A percentile compares a stretch with the other conserved stretches of the same genome.
phyloP scores from a whole-genome alignment of 1,140 invertebrate species.

The Andrena cerasifolii region DNA sequence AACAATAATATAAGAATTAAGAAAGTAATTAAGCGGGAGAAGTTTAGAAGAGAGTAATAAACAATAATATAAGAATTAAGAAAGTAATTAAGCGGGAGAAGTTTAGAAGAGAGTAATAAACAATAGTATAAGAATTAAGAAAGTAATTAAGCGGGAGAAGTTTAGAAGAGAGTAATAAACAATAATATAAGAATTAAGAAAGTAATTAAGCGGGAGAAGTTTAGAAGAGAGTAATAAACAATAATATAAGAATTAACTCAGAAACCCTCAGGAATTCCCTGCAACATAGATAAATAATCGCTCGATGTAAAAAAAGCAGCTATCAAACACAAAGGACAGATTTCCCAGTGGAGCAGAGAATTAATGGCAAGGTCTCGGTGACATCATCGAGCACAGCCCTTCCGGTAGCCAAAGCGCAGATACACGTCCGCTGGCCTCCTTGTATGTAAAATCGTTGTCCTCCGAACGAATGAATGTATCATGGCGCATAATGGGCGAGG shows the following conservation, averaged over 20 bases:
- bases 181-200: too few relatives aligned
- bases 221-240: too few relatives aligned
- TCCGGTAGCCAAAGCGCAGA: slow-evolving; percentile 36
- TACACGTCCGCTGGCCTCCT: slow-evolving; percentile 41
- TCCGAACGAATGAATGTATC: slow-evolving; percentile 69
- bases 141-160: too few relatives aligned
- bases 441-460: slow-evolving; percentile 63
- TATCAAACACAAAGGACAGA: not conserved
- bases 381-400: slow-evolving; percentile 15
- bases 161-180: too few relatives aligned
- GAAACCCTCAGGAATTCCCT: not conserved
- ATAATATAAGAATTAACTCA: not conserved
- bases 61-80: too few relatives aligned
- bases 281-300: not conserved
- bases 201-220: too few relatives aligned
- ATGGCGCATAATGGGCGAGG: slow-evolving; percentile 75
- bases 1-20: too few relatives aligned
- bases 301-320: not conserved
- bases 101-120: too few relatives aligned
- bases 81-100: too few relatives aligned
- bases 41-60: too few relatives aligned
- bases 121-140: too few relatives aligned
- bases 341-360: not conserved
- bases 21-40: too few relatives aligned
- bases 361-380: not conserved